A percentile compares a stretch with the other conserved stretches of the same genome.
Conservation (phyloP, 2,113 vertebrate genomes). For the Ptyas mucosa region DNA sequence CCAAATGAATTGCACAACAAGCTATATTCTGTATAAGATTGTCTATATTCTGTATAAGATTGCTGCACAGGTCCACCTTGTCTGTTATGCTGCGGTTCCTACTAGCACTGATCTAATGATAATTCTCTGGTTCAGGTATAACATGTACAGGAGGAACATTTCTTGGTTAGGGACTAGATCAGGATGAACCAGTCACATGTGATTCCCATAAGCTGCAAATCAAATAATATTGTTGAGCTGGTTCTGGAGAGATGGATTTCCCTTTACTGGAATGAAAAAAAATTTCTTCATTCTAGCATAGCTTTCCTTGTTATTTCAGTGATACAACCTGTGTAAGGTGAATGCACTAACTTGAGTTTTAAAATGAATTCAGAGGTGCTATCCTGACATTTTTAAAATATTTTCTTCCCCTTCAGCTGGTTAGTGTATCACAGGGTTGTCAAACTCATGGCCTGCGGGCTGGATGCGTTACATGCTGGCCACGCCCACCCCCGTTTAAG, state of each 20-base stretch:
- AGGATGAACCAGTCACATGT: not conserved
- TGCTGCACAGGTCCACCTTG: not conserved
- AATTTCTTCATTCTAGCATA: not conserved
- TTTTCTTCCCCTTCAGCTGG: not conserved
- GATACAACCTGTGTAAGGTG: no score
- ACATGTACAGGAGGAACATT: not conserved
- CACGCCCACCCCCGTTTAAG: no score
- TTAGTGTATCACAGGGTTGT: not conserved
- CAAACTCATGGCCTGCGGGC: no score
- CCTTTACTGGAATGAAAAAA: not conserved
- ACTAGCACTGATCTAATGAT: not conserved
- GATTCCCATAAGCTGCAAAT: not conserved
- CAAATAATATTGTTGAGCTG: not conserved
- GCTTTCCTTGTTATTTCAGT: not conserved
- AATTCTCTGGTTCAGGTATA: not conserved
- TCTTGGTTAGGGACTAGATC: not conserved
- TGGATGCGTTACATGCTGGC: no score
- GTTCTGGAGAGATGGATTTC: not conserved
- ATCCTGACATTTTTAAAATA: not conserved
- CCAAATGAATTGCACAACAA: not conserved
- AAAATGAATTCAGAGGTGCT: not conserved
- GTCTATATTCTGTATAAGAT: not conserved
- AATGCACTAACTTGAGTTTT: not conserved
- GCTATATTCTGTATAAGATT: not conserved
- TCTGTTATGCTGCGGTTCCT: not conserved